phyloP scores from a whole-genome alignment of 2,888 invertebrate species.

The Anarsia innoxiella region DNA sequence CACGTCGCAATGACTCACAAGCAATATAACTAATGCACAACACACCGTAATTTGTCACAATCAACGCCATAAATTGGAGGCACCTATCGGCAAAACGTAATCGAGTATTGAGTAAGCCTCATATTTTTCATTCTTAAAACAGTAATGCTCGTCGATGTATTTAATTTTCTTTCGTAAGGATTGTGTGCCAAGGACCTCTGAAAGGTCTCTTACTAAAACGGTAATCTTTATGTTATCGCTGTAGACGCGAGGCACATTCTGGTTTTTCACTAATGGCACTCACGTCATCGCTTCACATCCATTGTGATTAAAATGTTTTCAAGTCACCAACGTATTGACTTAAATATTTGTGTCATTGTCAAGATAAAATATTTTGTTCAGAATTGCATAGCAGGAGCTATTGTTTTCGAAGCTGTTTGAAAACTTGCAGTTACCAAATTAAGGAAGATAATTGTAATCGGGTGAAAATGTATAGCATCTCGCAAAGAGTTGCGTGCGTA shows the following conservation, averaged over 20 bases:
- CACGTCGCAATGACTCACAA: conserved; percentile 35
- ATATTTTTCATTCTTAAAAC: conserved; percentile 17
- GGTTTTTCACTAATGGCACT: conserved; percentile 36
- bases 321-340: too few species aligned
- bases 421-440: conserved; percentile 27
- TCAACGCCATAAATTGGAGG: conserved; percentile 24
- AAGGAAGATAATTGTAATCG: conserved; percentile 31
- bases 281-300: conserved; percentile 37
- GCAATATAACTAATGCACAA: conserved; percentile 31
- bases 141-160: conserved; percentile 33
- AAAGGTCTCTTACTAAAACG: conserved; percentile 66
- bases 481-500: conserved; percentile 32
- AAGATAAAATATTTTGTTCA: too few species aligned
- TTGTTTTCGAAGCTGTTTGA: conserved; percentile 27
- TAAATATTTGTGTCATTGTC: conserved; percentile 28
- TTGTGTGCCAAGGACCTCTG: conserved; percentile 61
- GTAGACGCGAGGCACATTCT: conserved; percentile 42
- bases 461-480: conserved; percentile 27
- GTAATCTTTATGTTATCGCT: conserved; percentile 70
- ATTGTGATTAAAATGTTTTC: too few species aligned
- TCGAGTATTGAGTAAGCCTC: conserved; percentile 26
- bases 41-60: conserved; percentile 38
- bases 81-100: conserved; percentile 24
- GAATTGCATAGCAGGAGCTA: conserved; percentile 15
- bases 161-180: conserved; percentile 55